Evolutionary conservation across 1,140 invertebrate genomes (phyloP).

Genomic region (Reticulitermes speratus): DNA sequence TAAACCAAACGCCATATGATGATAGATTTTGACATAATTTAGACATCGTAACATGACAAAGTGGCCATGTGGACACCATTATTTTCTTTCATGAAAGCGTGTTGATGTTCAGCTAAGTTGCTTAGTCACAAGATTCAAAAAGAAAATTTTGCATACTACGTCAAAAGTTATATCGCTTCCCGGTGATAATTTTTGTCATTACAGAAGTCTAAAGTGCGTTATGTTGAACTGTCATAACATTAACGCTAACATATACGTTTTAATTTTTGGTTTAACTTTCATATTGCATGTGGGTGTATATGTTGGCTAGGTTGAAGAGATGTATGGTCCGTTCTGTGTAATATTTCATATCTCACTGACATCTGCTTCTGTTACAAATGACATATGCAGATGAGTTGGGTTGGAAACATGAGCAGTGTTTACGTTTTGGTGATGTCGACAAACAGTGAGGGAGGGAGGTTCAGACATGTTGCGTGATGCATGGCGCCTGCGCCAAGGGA

Average conservation of each 20-base stretch:
- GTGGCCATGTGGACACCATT: background rate
- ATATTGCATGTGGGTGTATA: background rate
- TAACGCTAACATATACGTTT: background rate
- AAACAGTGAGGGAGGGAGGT: background rate
- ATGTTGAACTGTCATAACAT: background rate
- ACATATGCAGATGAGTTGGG: background rate
- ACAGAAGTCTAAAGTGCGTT: background rate
- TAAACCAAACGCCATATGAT: background rate
- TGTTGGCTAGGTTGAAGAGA: background rate
- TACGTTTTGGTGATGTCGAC: background rate
- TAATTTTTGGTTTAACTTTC: background rate
- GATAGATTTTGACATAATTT: slow-evolving; percentile 1
- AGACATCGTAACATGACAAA: background rate
- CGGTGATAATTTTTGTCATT: background rate
- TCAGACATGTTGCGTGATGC: background rate
- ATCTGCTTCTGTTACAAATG: background rate
- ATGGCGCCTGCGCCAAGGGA: background rate
- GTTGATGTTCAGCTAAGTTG: background rate
- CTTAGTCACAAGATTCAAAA: background rate
- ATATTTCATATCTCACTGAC: background rate
- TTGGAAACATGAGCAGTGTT: background rate
- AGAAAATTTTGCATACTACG: background rate
- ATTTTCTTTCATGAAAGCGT: background rate
- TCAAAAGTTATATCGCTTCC: background rate
- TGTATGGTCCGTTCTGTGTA: background rate